Conservation (phyloP, 2,797 vertebrate species). For the Myotis pilosus region DNA sequence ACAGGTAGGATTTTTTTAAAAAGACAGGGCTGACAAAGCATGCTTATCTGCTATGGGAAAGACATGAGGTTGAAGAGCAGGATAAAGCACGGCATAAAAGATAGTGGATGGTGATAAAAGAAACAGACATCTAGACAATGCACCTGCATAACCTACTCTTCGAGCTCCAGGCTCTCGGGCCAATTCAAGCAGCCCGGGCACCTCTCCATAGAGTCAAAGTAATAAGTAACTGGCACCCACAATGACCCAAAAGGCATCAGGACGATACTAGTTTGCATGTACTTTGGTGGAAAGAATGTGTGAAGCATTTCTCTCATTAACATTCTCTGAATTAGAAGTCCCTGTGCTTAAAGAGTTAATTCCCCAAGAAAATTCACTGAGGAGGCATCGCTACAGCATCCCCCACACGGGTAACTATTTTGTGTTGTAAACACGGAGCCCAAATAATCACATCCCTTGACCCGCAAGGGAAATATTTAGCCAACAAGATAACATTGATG, state of each 20-base stretch:
- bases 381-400: background rate
- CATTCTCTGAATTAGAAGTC: conserved; percentile 15
- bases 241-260: background rate
- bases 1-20: background rate
- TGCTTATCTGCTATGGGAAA: background rate
- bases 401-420: background rate
- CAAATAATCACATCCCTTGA: background rate
- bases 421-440: background rate
- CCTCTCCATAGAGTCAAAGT: background rate
- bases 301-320: background rate
- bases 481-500: background rate
- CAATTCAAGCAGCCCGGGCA: background rate
- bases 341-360: background rate
- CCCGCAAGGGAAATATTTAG: background rate
- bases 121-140: background rate
- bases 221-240: background rate
- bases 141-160: too few relatives aligned
- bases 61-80: background rate
- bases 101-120: background rate
- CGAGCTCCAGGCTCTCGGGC: background rate
- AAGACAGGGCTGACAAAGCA: background rate
- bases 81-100: background rate
- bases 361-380: background rate
- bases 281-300: background rate
- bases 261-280: background rate